phyloP scores from a whole-genome alignment of 1,140 invertebrate species.

The Drosophila suzukii region DNA sequence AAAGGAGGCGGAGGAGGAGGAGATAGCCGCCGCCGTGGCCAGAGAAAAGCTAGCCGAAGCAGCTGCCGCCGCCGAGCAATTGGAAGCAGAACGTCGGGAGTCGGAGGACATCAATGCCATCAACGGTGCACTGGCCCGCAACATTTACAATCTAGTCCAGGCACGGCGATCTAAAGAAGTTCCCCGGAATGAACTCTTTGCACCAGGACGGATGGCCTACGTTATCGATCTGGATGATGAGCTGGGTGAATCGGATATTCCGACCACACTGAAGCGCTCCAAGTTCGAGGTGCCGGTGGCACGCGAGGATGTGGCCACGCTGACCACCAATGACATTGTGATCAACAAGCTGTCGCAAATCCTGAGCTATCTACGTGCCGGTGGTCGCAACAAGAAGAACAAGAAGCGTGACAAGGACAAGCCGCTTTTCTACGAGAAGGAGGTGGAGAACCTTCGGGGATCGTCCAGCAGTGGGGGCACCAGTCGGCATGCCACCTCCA shows the following conservation, averaged over 20 bases:
- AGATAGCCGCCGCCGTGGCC: conserved; percentile 93
- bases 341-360: conserved; percentile 99
- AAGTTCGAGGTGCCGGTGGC: conserved; percentile 95
- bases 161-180: conserved; percentile 88
- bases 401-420: conserved; percentile 87
- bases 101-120: conserved; percentile 90
- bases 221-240: conserved; percentile 97
- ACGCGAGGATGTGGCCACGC: conserved; percentile 88
- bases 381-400: conserved; percentile 90
- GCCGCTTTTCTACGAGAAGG: conserved; percentile 80
- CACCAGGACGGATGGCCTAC: conserved; percentile 98
- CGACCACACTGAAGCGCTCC: conserved; percentile 97
- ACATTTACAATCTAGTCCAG: conserved; percentile 89
- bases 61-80: conserved; percentile 88
- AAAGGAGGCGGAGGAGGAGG: conserved; percentile 91
- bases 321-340: conserved; percentile 97
- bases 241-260: conserved; percentile 93
- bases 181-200: conserved; percentile 97
- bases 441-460: conserved; percentile 61
- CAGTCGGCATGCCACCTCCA: conserved; percentile 5
- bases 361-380: conserved; percentile 95
- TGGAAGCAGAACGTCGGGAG: conserved; percentile 71
- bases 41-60: conserved; percentile 89
- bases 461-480: conserved; percentile 3
- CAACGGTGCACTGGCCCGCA: conserved; percentile 91